Evolutionary conservation across 2,113 vertebrate genomes (phyloP).

Genomic region (Lonchura striata): DNA sequence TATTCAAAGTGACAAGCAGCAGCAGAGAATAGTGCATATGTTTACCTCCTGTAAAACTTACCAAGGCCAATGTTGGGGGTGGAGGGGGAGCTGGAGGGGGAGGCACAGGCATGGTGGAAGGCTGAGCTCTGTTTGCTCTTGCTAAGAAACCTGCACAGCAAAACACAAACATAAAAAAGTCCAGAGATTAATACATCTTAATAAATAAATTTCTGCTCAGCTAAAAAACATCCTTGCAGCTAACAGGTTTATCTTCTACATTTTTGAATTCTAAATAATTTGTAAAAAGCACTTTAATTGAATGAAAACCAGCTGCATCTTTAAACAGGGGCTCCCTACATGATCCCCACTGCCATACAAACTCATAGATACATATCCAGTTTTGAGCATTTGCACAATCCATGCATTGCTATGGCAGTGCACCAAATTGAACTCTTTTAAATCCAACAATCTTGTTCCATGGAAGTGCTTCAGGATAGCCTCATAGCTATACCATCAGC

Average conservation of each 20-base stretch:
- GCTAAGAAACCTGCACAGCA: slow-evolving; percentile 65
- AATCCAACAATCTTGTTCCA: background rate
- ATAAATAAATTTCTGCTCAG: background rate
- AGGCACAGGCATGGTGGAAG: slow-evolving; percentile 87
- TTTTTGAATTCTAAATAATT: background rate
- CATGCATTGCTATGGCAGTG: background rate
- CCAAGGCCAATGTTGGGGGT: slow-evolving; percentile 83
- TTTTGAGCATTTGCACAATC: background rate
- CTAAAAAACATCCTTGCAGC: background rate
- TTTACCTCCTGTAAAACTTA: slow-evolving; percentile 67
- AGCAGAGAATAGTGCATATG: background rate
- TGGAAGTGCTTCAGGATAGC: background rate
- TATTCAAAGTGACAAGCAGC: background rate
- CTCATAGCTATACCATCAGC: background rate
- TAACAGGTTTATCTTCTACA: background rate
- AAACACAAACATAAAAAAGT: background rate
- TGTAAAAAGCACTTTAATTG: background rate
- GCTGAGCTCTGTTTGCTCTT: slow-evolving; percentile 53
- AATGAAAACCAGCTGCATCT: background rate
- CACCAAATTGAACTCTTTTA: background rate
- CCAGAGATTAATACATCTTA: background rate
- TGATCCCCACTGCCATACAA: background rate
- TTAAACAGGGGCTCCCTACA: background rate
- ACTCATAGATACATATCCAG: background rate
- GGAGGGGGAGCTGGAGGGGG: slow-evolving; percentile 86